Evolutionary conservation across 92 coral and sea anemone genomes (phyloP), one percentile per base, ranked within the genome.

Genomic region (Scolanthus callimorphus): DNA sequence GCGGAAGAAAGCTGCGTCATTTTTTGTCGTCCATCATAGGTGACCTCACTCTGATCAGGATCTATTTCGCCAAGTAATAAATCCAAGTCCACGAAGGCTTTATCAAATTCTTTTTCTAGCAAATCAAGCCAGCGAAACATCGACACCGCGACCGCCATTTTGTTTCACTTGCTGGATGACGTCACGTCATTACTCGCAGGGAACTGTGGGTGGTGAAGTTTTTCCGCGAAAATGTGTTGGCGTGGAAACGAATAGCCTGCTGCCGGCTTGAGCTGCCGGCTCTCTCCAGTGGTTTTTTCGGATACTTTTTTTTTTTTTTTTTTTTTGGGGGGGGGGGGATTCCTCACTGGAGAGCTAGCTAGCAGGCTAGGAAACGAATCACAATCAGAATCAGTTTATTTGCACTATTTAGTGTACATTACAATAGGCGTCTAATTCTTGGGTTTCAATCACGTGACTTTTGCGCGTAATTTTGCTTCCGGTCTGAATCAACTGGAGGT

Each of bases 91-190:
- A 91, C 97, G 34, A 91, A 91, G 12, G 97, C 79, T 55, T 91
- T 91, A 77, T 91, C 97, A 55, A 91, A 91, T 51, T 91, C 97
- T 77, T 91, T 91, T 63, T 91, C 97, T 27, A 91, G 67, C 20
- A 91, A 77, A 74, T 91, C 97, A 0, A 91, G 62, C 97, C 97
- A 91, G 10, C 97, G 97, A 88, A 91, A 91, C 97, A 91, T 91
- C 1, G 97, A 91, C 72, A 91, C 97, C 2, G 97, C 97, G 86
- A 91, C 96, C 91, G 97, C 90, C 97, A 91, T 91, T 64, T 83
- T 91, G 90, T 28, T 56, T 68, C 55, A 57, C 17, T 26, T 21
- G 43, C 31, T 17, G 51, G 62, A 43, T 66, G 73, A 66, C 73
- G 73, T 66, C 73, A 66, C 73, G 38, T n/a, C 29, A 3, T 12